Base-by-base conservation (phyloP, 1,140 invertebrate species). In the Philopotamus ludificatus region DNA sequence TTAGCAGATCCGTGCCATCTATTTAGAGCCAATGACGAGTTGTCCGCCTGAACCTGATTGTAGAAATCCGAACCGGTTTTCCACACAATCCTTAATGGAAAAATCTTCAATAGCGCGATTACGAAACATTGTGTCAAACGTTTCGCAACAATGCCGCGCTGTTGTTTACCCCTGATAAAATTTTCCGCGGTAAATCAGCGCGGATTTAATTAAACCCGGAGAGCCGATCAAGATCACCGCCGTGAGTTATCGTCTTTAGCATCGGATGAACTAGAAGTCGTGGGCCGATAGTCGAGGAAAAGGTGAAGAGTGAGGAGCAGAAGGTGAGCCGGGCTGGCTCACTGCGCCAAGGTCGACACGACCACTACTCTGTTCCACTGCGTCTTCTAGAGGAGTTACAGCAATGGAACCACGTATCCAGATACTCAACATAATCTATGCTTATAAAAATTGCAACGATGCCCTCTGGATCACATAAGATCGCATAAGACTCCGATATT, bases 321-420 rank as follows among this genome's bases (percentile, higher is more conserved):
- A 65, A 64, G 63, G 63, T 69, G 67, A 63, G 67, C 67, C 51
- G 28, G n/a, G 34, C 57, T 26, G 45, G 21, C 16, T 55, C 44
- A 68, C 26, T 68, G 66, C 66, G 66, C 62, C 67, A 69, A 69
- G 67, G 67, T 69, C 67, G 63, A 55, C 67, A 69, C 67, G 67
- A 69, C 63, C n/a, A n/a, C n/a, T n/a, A n/a, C n/a, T n/a, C n/a
- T n/a, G n/a, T n/a, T n/a, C n/a, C n/a, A n/a, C n/a, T n/a, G n/a
- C n/a, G n/a, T n/a, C n/a, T n/a, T n/a, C n/a, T n/a, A n/a, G n/a
- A n/a, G n/a, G n/a, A n/a, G n/a, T n/a, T n/a, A n/a, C n/a, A n/a
- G n/a, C n/a, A n/a, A n/a, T n/a, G n/a, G n/a, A n/a, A n/a, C n/a
- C n/a, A n/a, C n/a, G n/a, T n/a, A n/a, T n/a, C n/a, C n/a, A n/a